Percentiles rank a stretch among this genome's conserved stretches.
phyloP scores from a whole-genome alignment of 2,797 vertebrate species.

The Acanthurus leucopareius region DNA sequence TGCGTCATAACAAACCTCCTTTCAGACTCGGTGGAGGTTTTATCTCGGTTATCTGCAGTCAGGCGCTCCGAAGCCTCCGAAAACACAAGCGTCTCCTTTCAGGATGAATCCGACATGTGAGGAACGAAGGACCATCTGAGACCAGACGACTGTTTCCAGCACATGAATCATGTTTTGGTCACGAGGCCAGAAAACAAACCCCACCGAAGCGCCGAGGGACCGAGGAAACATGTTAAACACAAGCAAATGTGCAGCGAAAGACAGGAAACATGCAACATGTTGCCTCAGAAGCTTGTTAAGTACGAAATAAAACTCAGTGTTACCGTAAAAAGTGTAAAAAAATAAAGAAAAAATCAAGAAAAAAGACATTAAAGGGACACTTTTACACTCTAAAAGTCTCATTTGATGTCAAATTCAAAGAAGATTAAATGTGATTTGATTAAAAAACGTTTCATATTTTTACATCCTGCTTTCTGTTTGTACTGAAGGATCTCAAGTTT shows the following conservation, averaged over 20 bases:
- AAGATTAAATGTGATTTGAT: background rate
- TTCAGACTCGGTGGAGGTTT: background rate
- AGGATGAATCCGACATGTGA: constrained; percentile 13
- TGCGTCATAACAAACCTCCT: background rate
- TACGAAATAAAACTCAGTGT: no score
- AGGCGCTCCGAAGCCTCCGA: background rate
- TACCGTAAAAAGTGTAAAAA: no score
- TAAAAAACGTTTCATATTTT: no score
- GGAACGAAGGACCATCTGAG: background rate
- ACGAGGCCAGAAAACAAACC: no score
- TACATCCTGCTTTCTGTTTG: no score
- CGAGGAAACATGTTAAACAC: background rate
- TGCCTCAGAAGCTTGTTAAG: background rate
- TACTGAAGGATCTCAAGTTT: no score
- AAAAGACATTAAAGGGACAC: background rate
- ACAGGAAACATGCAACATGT: no score
- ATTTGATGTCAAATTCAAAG: background rate
- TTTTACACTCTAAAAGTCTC: no score
- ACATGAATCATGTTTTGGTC: constrained; percentile 10
- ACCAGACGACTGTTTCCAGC: constrained; percentile 17
- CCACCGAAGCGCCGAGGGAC: no score
- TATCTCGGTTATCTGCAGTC: background rate
- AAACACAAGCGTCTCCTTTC: constrained; percentile 29
- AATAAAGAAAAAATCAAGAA: no score
- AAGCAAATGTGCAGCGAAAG: background rate